Percentiles rank a stretch among this genome's conserved stretches.
phyloP scores from a whole-genome alignment of 2,888 invertebrate genomes.

The Cryptophagus acutangulus region DNA sequence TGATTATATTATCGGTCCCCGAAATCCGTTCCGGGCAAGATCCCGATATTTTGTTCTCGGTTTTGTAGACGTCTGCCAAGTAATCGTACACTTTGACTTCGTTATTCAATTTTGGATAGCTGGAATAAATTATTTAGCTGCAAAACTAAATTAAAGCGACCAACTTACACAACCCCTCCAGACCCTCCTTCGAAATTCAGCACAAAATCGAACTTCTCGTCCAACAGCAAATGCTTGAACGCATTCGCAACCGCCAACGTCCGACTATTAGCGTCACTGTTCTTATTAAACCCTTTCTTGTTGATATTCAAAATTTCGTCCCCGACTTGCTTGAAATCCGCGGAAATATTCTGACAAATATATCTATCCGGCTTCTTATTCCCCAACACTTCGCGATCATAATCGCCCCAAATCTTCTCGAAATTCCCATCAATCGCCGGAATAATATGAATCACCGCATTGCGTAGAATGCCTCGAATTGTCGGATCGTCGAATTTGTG shows the following conservation, averaged over 20 bases:
- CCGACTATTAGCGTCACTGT: conserved; percentile 43
- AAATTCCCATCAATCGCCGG: conserved; percentile 62
- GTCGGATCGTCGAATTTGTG: conserved; percentile 63
- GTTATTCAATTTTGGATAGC: conserved; percentile 38
- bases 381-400: conserved; percentile 42
- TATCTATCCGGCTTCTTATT: conserved; percentile 33
- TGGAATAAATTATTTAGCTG: conserved; percentile 22
- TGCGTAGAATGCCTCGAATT: conserved; percentile 61
- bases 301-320: conserved; percentile 56
- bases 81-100: conserved; percentile 47
- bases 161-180: conserved; percentile 54
- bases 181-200: conserved; percentile 72
- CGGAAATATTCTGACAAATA: conserved; percentile 44
- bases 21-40: conserved; percentile 40
- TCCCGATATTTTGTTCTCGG: too few species aligned
- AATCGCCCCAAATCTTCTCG: conserved; percentile 47
- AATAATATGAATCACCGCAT: conserved; percentile 73
- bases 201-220: conserved; percentile 65
- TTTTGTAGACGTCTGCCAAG: conserved; percentile 50
- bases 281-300: conserved; percentile 39
- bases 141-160: conserved; percentile 4
- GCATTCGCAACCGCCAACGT: conserved; percentile 52
- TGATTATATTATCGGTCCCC: conserved; percentile 50
- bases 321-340: conserved; percentile 59
- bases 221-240: conserved; percentile 60